phyloP scores from a whole-genome alignment of 2,113 vertebrate genomes.

The Indri indri region DNA sequence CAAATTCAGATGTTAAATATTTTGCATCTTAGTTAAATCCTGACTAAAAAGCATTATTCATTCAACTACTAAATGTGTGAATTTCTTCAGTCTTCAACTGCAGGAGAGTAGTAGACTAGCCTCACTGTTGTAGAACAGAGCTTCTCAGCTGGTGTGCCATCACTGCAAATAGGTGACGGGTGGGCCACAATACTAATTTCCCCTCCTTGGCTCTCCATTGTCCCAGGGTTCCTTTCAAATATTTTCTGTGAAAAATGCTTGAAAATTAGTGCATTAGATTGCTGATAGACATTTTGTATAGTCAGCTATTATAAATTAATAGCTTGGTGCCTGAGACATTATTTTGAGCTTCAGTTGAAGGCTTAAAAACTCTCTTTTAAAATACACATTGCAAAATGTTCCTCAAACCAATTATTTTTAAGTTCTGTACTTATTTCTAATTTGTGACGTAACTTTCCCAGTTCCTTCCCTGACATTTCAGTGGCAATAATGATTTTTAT shows the following conservation, averaged over 20 bases:
- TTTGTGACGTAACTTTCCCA: neutral
- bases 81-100: neutral
- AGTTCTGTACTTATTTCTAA: neutral
- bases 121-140: neutral
- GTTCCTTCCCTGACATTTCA: neutral
- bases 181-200: too few relatives aligned
- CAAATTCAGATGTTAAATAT: neutral
- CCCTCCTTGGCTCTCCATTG: fast-evolving
- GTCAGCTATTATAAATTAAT: neutral
- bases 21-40: neutral
- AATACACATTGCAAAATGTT: neutral
- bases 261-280: neutral
- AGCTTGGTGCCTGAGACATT: neutral
- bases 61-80: neutral
- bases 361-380: neutral
- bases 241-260: neutral
- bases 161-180: fast-evolving
- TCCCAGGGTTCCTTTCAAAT: neutral
- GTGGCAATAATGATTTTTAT: neutral
- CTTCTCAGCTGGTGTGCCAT: neutral
- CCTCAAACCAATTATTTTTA: neutral
- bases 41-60: neutral
- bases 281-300: neutral
- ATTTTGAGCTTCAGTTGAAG: neutral
- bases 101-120: neutral